Conservation (phyloP, 2,113 vertebrate species). For the Petrocephalus zakoni region DNA sequence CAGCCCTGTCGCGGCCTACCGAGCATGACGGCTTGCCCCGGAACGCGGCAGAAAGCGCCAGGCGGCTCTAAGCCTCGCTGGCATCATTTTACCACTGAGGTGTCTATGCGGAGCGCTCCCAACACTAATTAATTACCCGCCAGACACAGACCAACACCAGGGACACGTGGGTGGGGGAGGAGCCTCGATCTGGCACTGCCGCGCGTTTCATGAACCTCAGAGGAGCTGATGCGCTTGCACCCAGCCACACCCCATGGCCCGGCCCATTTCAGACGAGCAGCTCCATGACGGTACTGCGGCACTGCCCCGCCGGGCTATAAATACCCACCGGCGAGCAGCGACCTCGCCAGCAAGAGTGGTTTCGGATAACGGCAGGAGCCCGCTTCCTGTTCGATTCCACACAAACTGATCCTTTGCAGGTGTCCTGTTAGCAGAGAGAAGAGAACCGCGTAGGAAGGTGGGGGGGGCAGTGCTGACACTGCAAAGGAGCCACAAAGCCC, state of each 20-base stretch:
- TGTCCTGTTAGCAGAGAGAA: background rate
- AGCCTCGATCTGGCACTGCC: background rate
- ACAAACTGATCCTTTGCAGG: background rate
- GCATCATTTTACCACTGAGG: background rate
- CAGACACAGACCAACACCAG: background rate
- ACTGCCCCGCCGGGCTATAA: background rate
- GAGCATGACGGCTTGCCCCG: background rate
- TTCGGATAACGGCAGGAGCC: background rate
- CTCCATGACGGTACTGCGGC: background rate
- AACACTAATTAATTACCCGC: background rate
- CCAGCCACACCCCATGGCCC: background rate
- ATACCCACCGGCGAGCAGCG: background rate
- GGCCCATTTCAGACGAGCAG: background rate
- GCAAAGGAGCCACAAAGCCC: background rate
- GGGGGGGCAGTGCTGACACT: background rate
- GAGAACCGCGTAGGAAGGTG: background rate
- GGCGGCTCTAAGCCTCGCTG: background rate
- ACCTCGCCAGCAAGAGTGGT: background rate
- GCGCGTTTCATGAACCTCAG: background rate
- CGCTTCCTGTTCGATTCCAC: background rate
- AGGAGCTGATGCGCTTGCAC: background rate
- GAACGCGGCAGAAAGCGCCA: background rate
- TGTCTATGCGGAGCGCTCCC: background rate
- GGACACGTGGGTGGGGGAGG: background rate
- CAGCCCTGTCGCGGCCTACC: background rate